These are phyloP conservation scores for Gyrodactylus bullatarudis DNA, from an alignment of 1,140 invertebrate genomes.

Conservation along the genomic window DNA sequence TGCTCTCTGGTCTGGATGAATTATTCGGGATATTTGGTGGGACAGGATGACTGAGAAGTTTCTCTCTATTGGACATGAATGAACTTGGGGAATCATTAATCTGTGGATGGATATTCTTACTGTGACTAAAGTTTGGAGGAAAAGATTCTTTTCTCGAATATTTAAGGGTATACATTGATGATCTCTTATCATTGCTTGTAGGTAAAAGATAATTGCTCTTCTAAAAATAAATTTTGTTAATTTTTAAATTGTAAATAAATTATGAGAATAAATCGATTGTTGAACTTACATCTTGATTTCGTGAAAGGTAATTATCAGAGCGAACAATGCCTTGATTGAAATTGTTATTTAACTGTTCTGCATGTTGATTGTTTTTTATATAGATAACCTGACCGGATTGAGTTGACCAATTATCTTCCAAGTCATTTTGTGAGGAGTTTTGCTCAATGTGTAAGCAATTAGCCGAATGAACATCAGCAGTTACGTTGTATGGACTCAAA, in stretches of 20 bases:
- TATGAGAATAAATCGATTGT: too few species aligned
- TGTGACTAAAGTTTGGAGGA: background rate
- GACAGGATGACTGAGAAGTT: background rate
- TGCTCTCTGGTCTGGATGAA: background rate
- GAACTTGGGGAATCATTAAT: background rate
- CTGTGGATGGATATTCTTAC: too few species aligned
- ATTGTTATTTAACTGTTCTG: background rate
- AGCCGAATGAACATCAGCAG: background rate
- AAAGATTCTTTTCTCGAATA: background rate
- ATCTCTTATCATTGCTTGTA: background rate
- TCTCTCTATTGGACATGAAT: background rate
- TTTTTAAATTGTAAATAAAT: too few species aligned
- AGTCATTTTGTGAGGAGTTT: background rate
- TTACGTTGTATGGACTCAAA: background rate
- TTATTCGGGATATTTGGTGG: background rate
- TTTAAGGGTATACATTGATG: background rate
- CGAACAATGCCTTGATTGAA: background rate
- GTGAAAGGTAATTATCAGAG: background rate
- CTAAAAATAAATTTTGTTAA: too few species aligned
- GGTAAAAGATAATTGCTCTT: too few species aligned
- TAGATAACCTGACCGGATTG: background rate
- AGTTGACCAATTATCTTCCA: background rate
- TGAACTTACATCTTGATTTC: too few species aligned
- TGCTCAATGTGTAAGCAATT: background rate
- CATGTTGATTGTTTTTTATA: background rate